Conservation (phyloP, 2,888 invertebrate species). For the Rotaria socialis region DNA sequence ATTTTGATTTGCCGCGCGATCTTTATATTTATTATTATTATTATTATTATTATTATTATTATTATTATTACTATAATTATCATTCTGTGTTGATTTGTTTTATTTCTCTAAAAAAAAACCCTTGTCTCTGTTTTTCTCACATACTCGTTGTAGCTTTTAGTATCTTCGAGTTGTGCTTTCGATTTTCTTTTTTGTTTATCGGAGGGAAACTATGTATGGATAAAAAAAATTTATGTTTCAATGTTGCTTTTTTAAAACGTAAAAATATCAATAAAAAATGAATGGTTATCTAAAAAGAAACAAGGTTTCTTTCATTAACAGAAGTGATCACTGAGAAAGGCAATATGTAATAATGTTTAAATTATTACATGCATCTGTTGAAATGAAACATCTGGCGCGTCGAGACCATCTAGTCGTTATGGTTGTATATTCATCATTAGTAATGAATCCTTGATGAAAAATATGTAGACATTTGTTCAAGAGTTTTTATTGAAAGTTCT, state of each 20-base stretch:
- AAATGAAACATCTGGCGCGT: not conserved
- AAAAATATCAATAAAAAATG: no score
- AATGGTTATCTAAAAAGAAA: no score
- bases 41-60: not conserved
- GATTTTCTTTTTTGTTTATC: not conserved
- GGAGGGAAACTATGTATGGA: not conserved
- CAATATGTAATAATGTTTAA: not conserved
- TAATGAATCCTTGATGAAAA: no score
- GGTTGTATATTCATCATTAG: no score
- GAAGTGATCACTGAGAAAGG: not conserved
- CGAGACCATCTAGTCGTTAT: not conserved
- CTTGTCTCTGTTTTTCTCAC: not conserved
- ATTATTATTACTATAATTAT: not conserved
- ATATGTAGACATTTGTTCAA: no score
- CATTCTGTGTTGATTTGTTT: not conserved
- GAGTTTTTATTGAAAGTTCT: no score
- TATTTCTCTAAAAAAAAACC: not conserved
- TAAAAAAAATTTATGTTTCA: not conserved
- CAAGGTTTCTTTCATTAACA: not conserved
- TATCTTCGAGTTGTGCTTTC: not conserved
- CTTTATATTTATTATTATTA: conserved; percentile 11
- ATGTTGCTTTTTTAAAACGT: not conserved
- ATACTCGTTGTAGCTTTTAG: not conserved
- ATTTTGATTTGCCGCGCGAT: not conserved
- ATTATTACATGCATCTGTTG: not conserved